These are phyloP conservation scores for Zaprionus obscuricornis DNA, from an alignment of 2,888 invertebrate species.

Conservation along the genomic window DNA sequence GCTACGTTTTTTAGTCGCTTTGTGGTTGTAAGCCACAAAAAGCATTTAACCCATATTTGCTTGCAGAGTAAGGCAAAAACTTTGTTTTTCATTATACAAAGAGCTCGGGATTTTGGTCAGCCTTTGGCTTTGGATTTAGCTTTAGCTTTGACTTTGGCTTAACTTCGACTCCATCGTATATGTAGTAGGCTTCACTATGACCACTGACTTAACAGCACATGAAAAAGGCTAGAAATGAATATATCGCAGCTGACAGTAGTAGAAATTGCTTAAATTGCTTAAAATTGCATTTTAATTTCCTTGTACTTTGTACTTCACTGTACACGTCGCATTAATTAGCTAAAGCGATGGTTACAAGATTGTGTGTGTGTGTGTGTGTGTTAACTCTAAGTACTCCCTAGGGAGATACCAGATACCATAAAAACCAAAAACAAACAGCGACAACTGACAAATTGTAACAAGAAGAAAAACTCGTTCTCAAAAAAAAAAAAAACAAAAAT, in stretches of 20 bases:
- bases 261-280: slow-evolving; percentile 29
- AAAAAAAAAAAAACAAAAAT: slow-evolving; percentile 11
- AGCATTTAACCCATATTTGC: slow-evolving; percentile 77
- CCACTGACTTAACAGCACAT: slow-evolving; percentile 22
- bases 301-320: slow-evolving; percentile 20
- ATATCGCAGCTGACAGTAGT: slow-evolving; percentile 22
- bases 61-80: slow-evolving; percentile 36
- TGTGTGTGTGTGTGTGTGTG: not conserved
- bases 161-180: too few species aligned
- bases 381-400: slow-evolving; percentile 28
- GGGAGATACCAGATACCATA: slow-evolving; percentile 11
- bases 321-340: slow-evolving; percentile 65
- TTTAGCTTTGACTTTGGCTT: slow-evolving; percentile 1
- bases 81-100: slow-evolving; percentile 56
- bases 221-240: slow-evolving; percentile 22
- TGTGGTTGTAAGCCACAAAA: slow-evolving; percentile 68
- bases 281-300: slow-evolving; percentile 71
- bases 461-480: not conserved
- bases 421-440: slow-evolving; percentile 18
- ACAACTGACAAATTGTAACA: slow-evolving; percentile 1
- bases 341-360: slow-evolving; percentile 32
- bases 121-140: slow-evolving; percentile 14
- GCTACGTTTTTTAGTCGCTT: slow-evolving; percentile 23
- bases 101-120: slow-evolving; percentile 41
- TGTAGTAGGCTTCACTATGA: slow-evolving; percentile 6